These are phyloP conservation scores for Norana najaformis DNA, from an alignment of 2,888 invertebrate genomes.

Conservation along the genomic window DNA sequence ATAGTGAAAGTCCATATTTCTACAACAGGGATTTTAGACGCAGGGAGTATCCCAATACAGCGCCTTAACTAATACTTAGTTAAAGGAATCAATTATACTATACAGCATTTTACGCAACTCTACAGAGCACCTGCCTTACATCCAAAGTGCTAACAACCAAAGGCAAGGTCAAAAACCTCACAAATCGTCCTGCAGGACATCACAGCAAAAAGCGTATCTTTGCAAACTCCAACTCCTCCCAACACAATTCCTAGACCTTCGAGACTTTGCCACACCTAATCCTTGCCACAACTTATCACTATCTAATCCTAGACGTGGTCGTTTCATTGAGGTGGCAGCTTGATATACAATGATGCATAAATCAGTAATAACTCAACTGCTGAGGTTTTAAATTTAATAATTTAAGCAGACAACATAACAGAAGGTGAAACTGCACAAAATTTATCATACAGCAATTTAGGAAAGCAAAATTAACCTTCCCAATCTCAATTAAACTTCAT, in stretches of 20 bases:
- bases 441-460: background rate
- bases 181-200: background rate
- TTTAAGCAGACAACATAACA: background rate
- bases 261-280: background rate
- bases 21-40: conserved; percentile 2
- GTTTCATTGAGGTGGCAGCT: background rate
- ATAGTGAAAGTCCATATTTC: background rate
- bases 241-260: background rate
- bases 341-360: background rate
- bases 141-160: background rate
- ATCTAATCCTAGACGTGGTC: too few species aligned
- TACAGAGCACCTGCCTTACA: background rate
- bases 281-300: background rate
- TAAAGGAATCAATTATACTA: background rate
- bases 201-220: background rate
- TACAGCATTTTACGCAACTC: background rate
- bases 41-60: background rate
- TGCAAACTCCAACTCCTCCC: background rate
- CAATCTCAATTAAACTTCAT: background rate
- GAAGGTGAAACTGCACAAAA: background rate
- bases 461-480: background rate
- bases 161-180: background rate
- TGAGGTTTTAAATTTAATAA: background rate
- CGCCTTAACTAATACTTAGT: background rate
- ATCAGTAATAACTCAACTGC: background rate